These are phyloP conservation scores for Hypocryptadius cinnamomeus DNA, from an alignment of 2,113 vertebrate genomes.

Conservation along the genomic window DNA sequence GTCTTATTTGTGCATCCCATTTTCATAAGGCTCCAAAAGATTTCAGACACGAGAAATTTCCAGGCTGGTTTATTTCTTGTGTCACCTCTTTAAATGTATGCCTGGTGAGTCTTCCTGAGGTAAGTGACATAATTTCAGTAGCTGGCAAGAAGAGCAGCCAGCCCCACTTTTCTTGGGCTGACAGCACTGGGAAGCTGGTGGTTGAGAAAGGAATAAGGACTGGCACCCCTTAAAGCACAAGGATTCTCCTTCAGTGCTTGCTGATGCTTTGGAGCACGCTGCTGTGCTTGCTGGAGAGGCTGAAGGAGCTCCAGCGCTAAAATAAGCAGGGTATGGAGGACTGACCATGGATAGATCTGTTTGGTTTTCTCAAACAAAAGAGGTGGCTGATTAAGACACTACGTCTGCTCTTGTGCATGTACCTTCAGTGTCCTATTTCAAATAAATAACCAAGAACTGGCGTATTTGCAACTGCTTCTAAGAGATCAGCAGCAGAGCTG, in stretches of 20 bases:
- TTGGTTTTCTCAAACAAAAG: neutral
- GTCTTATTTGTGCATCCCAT: neutral
- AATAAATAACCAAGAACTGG: neutral
- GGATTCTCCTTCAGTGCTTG: neutral
- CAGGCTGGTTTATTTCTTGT: neutral
- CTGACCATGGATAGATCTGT: neutral
- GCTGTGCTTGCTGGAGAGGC: neutral
- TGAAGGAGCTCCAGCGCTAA: neutral
- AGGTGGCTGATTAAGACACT: neutral
- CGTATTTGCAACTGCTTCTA: neutral
- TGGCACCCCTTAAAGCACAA: neutral
- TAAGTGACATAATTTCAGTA: neutral
- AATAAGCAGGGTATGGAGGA: neutral
- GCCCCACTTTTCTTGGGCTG: accelerated
- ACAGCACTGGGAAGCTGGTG: neutral
- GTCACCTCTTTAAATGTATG: neutral
- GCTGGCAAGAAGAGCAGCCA: neutral
- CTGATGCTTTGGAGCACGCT: neutral
- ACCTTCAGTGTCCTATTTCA: neutral
- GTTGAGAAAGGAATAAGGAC: accelerated
- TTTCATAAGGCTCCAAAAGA: neutral
- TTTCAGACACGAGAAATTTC: neutral
- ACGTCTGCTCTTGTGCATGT: neutral
- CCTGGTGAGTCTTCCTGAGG: neutral
- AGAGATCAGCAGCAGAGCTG: neutral